These are phyloP conservation scores for Trididemnum clinides DNA, from an alignment of 23 tunicate species.

Conservation along the genomic window DNA sequence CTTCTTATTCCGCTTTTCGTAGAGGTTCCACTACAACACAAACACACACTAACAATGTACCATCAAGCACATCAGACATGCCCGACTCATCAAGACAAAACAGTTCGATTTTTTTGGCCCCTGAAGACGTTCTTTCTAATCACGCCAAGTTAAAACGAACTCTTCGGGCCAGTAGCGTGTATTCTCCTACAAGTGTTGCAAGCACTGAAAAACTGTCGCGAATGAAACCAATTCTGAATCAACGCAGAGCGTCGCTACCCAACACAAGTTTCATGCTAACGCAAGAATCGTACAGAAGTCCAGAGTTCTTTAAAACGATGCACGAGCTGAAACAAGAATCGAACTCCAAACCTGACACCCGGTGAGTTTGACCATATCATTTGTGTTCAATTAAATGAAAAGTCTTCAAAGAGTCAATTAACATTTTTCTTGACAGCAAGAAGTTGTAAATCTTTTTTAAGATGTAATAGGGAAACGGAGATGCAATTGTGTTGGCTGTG, in stretches of 20 bases:
- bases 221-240: neutral
- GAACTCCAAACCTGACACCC: neutral
- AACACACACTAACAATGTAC: neutral
- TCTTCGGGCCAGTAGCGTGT: neutral
- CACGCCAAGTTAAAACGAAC: neutral
- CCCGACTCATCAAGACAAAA: neutral
- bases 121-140: neutral
- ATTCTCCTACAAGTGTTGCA: constrained; percentile 4
- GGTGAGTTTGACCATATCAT: neutral
- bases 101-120: neutral
- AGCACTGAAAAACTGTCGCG: constrained; percentile 1
- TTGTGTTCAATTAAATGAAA: no score
- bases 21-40: neutral
- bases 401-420: no score
- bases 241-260: constrained; percentile 5
- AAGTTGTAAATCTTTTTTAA: no score
- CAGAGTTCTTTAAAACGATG: neutral
- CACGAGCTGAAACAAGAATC: neutral
- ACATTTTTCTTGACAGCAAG: no score
- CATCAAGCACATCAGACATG: neutral
- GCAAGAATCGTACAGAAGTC: neutral
- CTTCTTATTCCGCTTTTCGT: neutral
- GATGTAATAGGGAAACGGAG: no score
- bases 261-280: neutral
- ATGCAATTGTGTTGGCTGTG: no score